A percentile compares a stretch with the other conserved stretches of the same genome.
Conservation (phyloP, 2,888 invertebrate species). For the Macrosoma leucophasiata region DNA sequence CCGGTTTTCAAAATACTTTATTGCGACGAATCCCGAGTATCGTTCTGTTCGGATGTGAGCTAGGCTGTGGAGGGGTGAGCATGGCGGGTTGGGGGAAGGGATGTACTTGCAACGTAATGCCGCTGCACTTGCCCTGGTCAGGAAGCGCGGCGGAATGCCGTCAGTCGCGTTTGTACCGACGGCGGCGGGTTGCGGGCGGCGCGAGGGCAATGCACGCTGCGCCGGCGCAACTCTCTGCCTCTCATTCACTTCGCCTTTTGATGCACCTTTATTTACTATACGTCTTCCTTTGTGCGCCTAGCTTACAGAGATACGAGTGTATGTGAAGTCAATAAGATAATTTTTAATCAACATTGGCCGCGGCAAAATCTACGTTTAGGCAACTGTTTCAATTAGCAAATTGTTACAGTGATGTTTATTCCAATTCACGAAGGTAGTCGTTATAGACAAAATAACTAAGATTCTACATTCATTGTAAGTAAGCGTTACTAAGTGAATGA, state of each 20-base stretch:
- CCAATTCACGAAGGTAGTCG: too few relatives aligned
- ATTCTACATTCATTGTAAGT: too few relatives aligned
- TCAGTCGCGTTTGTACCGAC: conserved; percentile 68
- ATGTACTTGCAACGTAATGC: conserved; percentile 67
- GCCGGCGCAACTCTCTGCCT: conserved; percentile 57
- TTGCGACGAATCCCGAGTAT: conserved; percentile 33
- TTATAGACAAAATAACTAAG: too few relatives aligned
- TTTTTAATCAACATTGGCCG: too few relatives aligned
- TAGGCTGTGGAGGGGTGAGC: conserved; percentile 33
- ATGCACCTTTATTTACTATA: conserved; percentile 56
- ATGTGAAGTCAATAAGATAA: too few relatives aligned
- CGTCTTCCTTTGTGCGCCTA: conserved; percentile 18
- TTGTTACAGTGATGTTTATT: too few relatives aligned
- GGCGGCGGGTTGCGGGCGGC: conserved; percentile 35
- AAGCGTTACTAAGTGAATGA: too few relatives aligned
- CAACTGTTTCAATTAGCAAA: too few relatives aligned
- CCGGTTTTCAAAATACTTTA: conserved; percentile 45
- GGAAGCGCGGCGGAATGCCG: conserved; percentile 75
- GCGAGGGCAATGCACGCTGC: conserved; percentile 64
- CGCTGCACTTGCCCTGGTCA: conserved; percentile 73
- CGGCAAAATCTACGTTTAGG: too few relatives aligned
- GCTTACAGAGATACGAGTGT: conserved; percentile 5
- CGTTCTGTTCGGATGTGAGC: conserved; percentile 37
- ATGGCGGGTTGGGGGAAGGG: conserved; percentile 32
- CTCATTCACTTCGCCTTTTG: conserved; percentile 54